A percentile compares a stretch with the other conserved stretches of the same genome.
Evolutionary conservation across 2,888 invertebrate species (phyloP).

Genomic region (Limnephilus rhombicus): DNA sequence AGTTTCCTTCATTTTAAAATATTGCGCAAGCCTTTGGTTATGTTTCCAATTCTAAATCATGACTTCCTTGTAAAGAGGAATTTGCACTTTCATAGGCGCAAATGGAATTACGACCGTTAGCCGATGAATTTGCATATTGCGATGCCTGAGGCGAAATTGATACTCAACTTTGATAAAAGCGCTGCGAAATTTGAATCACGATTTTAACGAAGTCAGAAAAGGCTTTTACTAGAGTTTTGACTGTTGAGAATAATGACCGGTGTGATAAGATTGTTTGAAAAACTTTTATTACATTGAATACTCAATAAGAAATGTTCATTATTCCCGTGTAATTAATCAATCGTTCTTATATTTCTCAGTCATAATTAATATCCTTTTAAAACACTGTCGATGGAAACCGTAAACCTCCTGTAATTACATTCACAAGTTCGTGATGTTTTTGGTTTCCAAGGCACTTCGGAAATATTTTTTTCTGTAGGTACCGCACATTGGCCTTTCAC

Average conservation of each 20-base stretch:
- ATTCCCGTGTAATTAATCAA: not conserved
- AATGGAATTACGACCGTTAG: not conserved
- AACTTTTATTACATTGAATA: not conserved
- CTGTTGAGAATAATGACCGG: not conserved
- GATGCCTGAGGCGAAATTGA: not conserved
- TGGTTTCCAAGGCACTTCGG: too few relatives aligned
- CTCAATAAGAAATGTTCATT: not conserved
- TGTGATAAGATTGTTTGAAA: not conserved
- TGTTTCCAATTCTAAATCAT: slow-evolving; percentile 7
- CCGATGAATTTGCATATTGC: not conserved
- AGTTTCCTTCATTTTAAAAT: slow-evolving; percentile 12
- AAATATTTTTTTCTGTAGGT: too few relatives aligned
- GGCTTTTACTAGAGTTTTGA: not conserved
- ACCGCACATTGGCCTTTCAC: too few relatives aligned
- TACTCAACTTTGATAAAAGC: not conserved
- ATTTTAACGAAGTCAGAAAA: not conserved
- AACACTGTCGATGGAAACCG: too few relatives aligned
- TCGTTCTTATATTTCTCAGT: too few relatives aligned
- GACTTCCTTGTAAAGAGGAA: slow-evolving; percentile 24
- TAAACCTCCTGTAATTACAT: too few relatives aligned
- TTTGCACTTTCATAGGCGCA: slow-evolving; percentile 9
- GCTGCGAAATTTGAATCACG: slow-evolving; percentile 10
- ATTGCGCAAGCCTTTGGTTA: slow-evolving; percentile 9
- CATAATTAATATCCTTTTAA: too few relatives aligned
- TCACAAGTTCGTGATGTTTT: too few relatives aligned